Percentiles rank a stretch among this genome's conserved stretches.
Evolutionary conservation across 2,113 vertebrate genomes (phyloP).

Genomic region (Equus przewalskii): DNA sequence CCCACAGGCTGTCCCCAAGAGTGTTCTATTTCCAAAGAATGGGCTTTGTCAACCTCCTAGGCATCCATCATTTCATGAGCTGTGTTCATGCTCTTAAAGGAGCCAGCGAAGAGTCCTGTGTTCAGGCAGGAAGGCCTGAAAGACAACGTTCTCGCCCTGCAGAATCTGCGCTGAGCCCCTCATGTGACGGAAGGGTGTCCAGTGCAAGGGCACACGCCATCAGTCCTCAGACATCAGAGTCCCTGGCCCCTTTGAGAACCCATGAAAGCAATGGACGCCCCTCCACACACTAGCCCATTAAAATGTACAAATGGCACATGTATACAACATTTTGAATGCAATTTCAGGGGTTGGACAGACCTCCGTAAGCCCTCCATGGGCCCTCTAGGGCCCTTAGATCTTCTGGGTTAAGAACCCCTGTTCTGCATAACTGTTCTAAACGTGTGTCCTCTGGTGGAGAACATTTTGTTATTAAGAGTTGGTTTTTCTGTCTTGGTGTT

Average conservation of each 20-base stretch:
- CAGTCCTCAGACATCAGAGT: background rate
- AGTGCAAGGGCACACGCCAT: background rate
- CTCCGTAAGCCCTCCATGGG: background rate
- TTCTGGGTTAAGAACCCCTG: background rate
- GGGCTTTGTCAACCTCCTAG: background rate
- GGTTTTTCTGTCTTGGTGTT: background rate
- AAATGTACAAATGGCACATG: background rate
- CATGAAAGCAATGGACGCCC: background rate
- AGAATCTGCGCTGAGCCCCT: background rate
- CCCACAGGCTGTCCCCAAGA: background rate
- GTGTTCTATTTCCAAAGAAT: background rate
- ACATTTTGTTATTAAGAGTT: background rate
- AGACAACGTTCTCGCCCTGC: background rate
- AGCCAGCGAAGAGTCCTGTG: background rate
- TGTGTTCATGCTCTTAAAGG: background rate
- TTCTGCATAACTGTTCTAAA: background rate
- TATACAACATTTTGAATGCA: background rate
- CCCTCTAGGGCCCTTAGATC: background rate
- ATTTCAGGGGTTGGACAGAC: background rate
- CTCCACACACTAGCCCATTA: background rate
- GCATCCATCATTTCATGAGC: background rate
- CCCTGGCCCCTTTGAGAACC: background rate
- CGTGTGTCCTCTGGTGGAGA: background rate
- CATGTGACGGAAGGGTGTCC: too few species aligned
- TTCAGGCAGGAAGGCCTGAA: too few species aligned